phyloP scores from a whole-genome alignment of 2,113 vertebrate species.

The Dryoscopus gambensis region DNA sequence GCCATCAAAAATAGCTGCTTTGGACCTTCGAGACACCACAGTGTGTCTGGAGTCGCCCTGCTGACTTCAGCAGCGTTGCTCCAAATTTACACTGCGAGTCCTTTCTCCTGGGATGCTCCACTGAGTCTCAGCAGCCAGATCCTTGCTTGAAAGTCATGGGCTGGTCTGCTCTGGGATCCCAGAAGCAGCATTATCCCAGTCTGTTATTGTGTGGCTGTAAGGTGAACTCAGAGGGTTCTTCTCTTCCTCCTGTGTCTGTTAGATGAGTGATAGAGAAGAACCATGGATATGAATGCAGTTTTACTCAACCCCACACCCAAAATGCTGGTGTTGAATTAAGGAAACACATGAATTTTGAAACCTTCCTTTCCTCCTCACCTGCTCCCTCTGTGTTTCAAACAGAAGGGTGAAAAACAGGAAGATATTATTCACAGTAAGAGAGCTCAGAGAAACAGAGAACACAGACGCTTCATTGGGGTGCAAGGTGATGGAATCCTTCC shows the following conservation, averaged over 20 bases:
- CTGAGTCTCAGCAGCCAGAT: background rate
- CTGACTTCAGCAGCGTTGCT: background rate
- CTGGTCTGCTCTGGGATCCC: background rate
- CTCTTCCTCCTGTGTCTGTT: background rate
- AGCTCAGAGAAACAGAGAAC: slow-evolving; percentile 10
- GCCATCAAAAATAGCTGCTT: background rate
- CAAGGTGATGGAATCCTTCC: background rate
- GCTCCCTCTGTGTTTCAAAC: slow-evolving; percentile 22
- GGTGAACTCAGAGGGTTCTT: background rate
- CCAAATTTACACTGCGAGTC: background rate
- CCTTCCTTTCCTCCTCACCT: slow-evolving; percentile 37
- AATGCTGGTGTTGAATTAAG: background rate
- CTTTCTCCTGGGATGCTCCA: background rate
- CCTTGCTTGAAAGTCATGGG: background rate
- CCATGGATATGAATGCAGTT: background rate
- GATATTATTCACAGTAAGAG: slow-evolving; percentile 21
- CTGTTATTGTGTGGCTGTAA: background rate
- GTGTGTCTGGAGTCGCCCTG: background rate
- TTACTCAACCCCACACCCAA: slow-evolving; percentile 42
- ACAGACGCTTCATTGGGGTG: background rate
- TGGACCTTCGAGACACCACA: background rate
- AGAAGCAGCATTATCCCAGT: background rate
- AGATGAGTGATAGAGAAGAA: background rate
- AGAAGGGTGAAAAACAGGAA: slow-evolving; percentile 35
- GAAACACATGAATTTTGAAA: background rate